These are phyloP conservation scores for Hyles lineata DNA, from an alignment of 2,888 invertebrate species.

Conservation along the genomic window DNA sequence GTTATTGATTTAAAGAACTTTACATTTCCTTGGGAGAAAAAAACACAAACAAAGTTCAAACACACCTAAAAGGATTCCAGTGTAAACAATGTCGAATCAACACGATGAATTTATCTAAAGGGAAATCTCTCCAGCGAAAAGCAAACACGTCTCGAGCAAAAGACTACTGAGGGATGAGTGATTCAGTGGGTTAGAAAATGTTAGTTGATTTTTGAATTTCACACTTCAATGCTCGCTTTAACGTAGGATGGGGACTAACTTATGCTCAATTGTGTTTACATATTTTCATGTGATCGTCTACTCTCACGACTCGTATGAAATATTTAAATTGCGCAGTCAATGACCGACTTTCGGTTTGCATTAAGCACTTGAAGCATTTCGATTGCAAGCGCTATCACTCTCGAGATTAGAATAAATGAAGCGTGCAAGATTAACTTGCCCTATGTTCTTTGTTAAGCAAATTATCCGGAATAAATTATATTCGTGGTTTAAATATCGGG, in stretches of 20 bases:
- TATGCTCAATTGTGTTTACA: slow-evolving; percentile 59
- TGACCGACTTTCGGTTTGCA: background rate
- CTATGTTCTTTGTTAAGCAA: background rate
- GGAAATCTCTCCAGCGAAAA: slow-evolving; percentile 73
- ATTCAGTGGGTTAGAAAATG: slow-evolving; percentile 80
- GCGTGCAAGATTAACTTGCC: background rate
- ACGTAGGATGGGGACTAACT: slow-evolving; percentile 52
- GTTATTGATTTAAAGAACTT: slow-evolving; percentile 39
- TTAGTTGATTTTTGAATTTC: slow-evolving; percentile 84
- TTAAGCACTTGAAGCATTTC: background rate
- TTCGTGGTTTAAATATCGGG: background rate
- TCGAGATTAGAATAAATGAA: background rate
- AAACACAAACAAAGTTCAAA: slow-evolving; percentile 60
- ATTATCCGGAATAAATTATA: background rate
- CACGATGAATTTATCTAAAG: slow-evolving; percentile 75
- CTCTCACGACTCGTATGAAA: slow-evolving; percentile 37
- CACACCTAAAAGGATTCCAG: slow-evolving; percentile 69
- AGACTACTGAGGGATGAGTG: slow-evolving; percentile 73
- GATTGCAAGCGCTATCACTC: background rate
- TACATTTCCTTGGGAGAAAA: slow-evolving; percentile 31
- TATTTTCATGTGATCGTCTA: slow-evolving; percentile 49
- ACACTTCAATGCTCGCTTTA: slow-evolving; percentile 71
- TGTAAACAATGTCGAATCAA: slow-evolving; percentile 79
- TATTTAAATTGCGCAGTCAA: slow-evolving; percentile 13
- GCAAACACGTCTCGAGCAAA: slow-evolving; percentile 74